Percentiles rank a stretch among this genome's conserved stretches.
Evolutionary conservation across 2,888 invertebrate species (phyloP).

Genomic region (Hetaerina titia): DNA sequence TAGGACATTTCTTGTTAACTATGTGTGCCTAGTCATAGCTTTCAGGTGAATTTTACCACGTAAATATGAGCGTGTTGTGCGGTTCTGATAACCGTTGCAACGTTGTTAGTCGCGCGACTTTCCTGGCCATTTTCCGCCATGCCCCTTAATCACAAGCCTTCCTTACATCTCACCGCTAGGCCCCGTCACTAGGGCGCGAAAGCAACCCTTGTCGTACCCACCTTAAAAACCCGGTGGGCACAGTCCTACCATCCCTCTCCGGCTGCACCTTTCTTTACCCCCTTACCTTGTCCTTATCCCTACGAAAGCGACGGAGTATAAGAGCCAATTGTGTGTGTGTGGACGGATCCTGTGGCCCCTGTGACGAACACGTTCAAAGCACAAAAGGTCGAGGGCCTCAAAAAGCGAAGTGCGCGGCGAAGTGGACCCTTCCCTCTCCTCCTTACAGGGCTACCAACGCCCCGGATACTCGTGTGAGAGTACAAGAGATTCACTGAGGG

Average conservation of each 20-base stretch:
- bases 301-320: constrained; percentile 41
- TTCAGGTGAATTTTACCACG: constrained; percentile 81
- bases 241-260: neutral
- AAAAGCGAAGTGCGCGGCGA: constrained; percentile 39
- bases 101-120: constrained; percentile 73
- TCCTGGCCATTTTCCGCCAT: constrained; percentile 55
- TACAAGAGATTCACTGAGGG: neutral
- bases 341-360: constrained; percentile 18
- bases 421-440: neutral
- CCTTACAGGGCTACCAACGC: neutral
- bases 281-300: neutral
- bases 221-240: neutral
- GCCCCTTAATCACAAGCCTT: constrained; percentile 22
- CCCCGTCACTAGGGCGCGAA: constrained; percentile 51
- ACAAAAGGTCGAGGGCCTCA: constrained; percentile 52
- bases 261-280: neutral
- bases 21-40: constrained; percentile 84
- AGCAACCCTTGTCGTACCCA: constrained; percentile 40
- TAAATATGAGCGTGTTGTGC: constrained; percentile 75
- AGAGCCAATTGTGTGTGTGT: constrained; percentile 44
- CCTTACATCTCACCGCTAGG: constrained; percentile 26
- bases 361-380: constrained; percentile 52
- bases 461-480: constrained; percentile 22
- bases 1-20: constrained; percentile 81
- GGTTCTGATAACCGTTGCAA: constrained; percentile 76